Base-by-base conservation (phyloP, 2,797 vertebrate species). In the Acipenser transmontanus region DNA sequence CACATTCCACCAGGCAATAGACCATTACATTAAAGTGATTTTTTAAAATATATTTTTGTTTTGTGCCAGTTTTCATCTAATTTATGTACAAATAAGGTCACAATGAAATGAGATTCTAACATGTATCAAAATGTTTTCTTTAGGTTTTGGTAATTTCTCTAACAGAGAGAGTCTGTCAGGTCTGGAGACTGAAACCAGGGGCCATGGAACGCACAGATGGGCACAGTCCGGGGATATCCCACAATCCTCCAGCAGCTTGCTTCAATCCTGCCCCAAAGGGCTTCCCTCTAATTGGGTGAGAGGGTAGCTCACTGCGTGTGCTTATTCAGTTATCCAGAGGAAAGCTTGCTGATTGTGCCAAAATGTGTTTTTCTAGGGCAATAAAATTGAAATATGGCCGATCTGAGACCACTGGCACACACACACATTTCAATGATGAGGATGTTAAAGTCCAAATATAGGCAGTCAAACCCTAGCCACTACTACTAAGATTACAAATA, bases 331-430 rank as follows among this genome's bases (percentile, higher is more conserved):
- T 17, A 51, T 62, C 48, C 20, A 2, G 13, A 17, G 68, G 67
- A 48, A 65, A 57, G 62, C 69, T 54, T 68, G 63, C 68, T 74
- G 69, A 76, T 74, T 68, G 64, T 47, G 67, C 66, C 48, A 63
- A n/a, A 64, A 66, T 65, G 70, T 64, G 66, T 70, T 65, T 71
- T 66, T 69, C 52, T 66, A 61, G 68, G 72, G 51, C 68, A 57
- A 64, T 34, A 20, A 61, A 59, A 68, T 72, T 78, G 68, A 72
- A 74, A 73, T 69, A 47, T 52, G 50, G 14, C 11, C 13, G 50
- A 66, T 61, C 11, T 65, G 62, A 20, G 6, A 17, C 47, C 61
- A 49, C 17, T 52, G 11, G 51, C 50, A 20, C 7, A 62, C 48
- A 17, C 17, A 47, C 49, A 54, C 50, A n/a, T 34, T 34, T 67